Evolutionary conservation across 2,113 vertebrate genomes (phyloP), one percentile per base, ranked within the genome.

Genomic region (Cyprinodon tularosa): DNA sequence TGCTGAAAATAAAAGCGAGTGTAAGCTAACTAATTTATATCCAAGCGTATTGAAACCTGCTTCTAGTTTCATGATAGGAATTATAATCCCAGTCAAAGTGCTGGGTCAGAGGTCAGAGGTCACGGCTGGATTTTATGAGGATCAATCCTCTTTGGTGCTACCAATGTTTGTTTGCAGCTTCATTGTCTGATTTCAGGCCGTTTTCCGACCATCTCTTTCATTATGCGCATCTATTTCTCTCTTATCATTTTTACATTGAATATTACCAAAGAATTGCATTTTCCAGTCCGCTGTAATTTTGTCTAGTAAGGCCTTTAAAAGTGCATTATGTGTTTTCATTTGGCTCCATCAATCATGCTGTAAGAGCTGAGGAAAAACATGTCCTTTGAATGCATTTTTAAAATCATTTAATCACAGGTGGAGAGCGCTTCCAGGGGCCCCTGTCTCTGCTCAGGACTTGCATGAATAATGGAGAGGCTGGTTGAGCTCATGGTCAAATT

Each of bases 391-490:
- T 67, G 13, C 60, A 40, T 69, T 90, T 76, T 61, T 22, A 20
- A 57, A 76, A 72, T 81, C n/a, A 85, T 82, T 86, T 73, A 81
- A 81, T 86, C 77, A 72, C 64, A 82, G 4, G 8, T 2, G 9
- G 20, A 57, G 64, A 75, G 62, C 62, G 17, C 44, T 71, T 72
- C 44, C 65, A 65, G 45, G 59, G 53, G 75, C 71, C 73, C 78
- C 74, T 22, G 75, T 81, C 78, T 76, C 62, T 17, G 38, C 68
- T 69, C 81, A 81, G 80, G 48, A 69, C 66, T 76, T 64, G 10
- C 84, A 90, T 90, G 87, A 91, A 90, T 91, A 89, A 93, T 90
- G 82, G 45, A 86, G 89, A 81, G 67, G 68, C 74, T 78, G 85
- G 74, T 84, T 66, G 72, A 85, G 84, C 77, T 77, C 42, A 74